phyloP scores from a whole-genome alignment of 1,140 invertebrate genomes.

The Ceratina calcarata region DNA sequence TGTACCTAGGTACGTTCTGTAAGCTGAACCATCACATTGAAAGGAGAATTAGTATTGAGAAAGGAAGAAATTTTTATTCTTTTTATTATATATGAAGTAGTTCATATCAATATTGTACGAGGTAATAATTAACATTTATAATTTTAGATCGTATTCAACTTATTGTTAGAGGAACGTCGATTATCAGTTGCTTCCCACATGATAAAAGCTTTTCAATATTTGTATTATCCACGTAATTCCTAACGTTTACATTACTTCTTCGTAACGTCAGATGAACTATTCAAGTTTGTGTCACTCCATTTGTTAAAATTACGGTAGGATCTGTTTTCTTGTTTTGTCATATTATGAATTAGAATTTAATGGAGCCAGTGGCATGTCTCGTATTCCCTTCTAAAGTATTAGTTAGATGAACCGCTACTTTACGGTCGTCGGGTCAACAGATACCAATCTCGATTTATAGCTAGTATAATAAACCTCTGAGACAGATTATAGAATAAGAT shows the following conservation, averaged over 20 bases:
- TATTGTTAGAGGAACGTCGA: background rate
- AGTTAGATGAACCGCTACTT: constrained; percentile 64
- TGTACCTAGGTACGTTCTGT: no score
- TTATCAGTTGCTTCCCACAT: constrained; percentile 6
- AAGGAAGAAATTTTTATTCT: no score
- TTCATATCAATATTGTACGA: no score
- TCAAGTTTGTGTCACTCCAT: constrained; percentile 2
- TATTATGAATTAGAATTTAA: constrained; percentile 60
- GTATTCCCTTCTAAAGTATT: constrained; percentile 3
- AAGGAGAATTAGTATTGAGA: no score
- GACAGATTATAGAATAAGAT: constrained; percentile 42
- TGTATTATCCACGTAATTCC: no score
- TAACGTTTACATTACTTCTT: no score
- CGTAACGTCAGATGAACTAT: background rate
- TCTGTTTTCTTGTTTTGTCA: constrained; percentile 25
- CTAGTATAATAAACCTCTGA: constrained; percentile 39
- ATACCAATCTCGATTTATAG: constrained; percentile 73
- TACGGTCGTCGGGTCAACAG: constrained; percentile 66
- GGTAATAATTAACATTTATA: no score
- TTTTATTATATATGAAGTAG: no score
- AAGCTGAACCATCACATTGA: no score
- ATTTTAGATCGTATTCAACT: background rate
- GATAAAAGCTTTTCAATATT: background rate
- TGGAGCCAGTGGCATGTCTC: background rate
- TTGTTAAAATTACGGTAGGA: no score